Evolutionary conservation across 2,797 vertebrate species (phyloP).

Genomic region (Okamejei kenojei): DNA sequence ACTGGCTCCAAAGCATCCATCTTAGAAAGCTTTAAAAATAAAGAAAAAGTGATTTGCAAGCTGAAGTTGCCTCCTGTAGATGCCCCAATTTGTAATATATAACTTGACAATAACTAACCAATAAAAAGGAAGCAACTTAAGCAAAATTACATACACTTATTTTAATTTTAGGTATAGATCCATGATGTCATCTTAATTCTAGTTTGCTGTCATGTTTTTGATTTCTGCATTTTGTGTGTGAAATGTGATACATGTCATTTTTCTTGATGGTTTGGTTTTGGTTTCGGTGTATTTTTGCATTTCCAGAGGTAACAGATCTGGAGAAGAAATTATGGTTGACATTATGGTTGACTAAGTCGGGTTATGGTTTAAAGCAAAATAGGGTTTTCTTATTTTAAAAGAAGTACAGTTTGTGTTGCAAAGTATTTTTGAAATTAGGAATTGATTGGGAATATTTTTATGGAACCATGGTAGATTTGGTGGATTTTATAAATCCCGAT

Average conservation of each 20-base stretch:
- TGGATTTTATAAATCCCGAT: background rate
- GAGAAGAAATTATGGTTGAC: background rate
- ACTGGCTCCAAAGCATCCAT: background rate
- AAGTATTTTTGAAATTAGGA: too few species aligned
- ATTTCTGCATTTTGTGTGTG: background rate
- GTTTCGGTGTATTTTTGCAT: background rate
- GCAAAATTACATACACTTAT: constrained; percentile 39
- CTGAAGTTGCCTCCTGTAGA: constrained; percentile 8
- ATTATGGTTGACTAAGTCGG: background rate
- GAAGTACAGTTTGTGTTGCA: too few species aligned
- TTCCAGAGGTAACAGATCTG: background rate
- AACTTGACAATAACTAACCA: background rate
- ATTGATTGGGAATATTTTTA: too few species aligned
- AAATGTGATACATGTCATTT: background rate
- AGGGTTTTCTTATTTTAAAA: background rate
- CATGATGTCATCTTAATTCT: constrained; percentile 59
- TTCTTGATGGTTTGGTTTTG: background rate
- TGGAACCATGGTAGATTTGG: background rate
- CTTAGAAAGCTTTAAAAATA: background rate
- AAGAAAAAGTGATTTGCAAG: background rate
- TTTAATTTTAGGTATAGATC: constrained; percentile 58
- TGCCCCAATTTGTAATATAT: background rate
- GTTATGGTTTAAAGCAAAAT: background rate
- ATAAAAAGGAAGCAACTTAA: background rate
- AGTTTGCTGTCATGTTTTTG: constrained; percentile 51